Base-by-base conservation (phyloP, 2,797 vertebrate species). In the Heliangelus exortis region DNA sequence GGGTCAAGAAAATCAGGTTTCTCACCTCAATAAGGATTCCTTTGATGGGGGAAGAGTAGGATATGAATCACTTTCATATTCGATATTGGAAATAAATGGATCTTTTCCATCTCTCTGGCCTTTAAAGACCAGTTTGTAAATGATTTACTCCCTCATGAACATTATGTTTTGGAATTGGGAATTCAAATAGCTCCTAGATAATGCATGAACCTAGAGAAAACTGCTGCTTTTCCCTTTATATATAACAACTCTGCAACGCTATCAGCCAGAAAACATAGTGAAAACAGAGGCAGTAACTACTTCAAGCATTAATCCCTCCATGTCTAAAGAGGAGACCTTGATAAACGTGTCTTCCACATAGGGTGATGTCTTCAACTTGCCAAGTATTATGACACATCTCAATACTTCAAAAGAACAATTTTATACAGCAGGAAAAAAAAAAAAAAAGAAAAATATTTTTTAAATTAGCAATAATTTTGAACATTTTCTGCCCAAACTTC, bases 1-100 rank as follows among this genome's bases (percentile, higher is more conserved):
- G 59, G 31, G 66, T 82, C n/a, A 76, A 76, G 87, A 90, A 88
- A 90, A 81, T 51, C 55, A 65, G 29, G 34, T 75, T 92, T 78
- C 48, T 90, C 69, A 91, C 47, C 28, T 83, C 71, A 63, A 2
- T 55, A 82, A 73, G 84, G 16, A 61, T 20, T 57, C 29, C 18
- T 88, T 59, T 71, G 26, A 78, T 34, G 12, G 20, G 47, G 11
- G 20, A 50, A 75, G 79, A 90, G 47, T 20, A 78, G 20, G 16
- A 90, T 47, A 31, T 36, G 31, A 65, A 15, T 31, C 84, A 65
- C 26, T 91, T 88, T 43, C 12, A 15, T 59, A 48, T 66, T 55
- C 81, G 72, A 75, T 34, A 39, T 47, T 50, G 45, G 65, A 67
- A 93, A 51, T 57, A 77, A 68, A 74, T 21, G 15, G 25, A 45